Evolutionary conservation across 1,140 invertebrate species (phyloP), one percentile per base, ranked within the genome.

Genomic region (Paracyclopina nana): DNA sequence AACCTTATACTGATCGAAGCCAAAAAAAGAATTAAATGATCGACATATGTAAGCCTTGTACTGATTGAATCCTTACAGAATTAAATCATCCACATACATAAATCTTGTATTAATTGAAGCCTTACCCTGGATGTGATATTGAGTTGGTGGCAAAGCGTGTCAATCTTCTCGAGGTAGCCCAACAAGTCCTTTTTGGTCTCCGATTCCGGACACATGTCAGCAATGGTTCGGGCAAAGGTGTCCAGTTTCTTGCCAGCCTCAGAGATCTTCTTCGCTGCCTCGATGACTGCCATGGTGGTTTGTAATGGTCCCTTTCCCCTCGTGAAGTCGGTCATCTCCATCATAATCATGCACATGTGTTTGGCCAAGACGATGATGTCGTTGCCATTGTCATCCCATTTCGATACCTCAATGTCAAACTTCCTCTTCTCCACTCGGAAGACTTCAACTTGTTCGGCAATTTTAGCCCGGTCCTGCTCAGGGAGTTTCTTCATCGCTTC

Each of bases 251-350:
- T 91, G 20, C 95, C 95, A 52, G 85, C 85, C 63, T 97, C 91
- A 0, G 92, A 97, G 57, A 99, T 98, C 67, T 97, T 97, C 65
- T 99, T 97, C 0, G 95, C 95, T 0, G 92, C 92, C 65, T 92
- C 94, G 55, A 99, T 99, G 0, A 98, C 91, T 66, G 98, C 92
- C 92, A 97, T 97, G 0, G 95, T 99, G 1, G 87, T 96, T 65
- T 96, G 97, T 26, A 97, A 67, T 1, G 91, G 92, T 14, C 95
- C 95, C 53, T 88, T 80, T 22, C 94, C 95, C 59, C 86, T 77
- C 1, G 92, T 97, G 61, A 98, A 99, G 64, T 98, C 92, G 4
- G 94, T 98, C 95, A 99, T 99, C 66, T 99, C 92, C 80, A 97
- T 91, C 92, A 98, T 97, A 55, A 99, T 98, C 82, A 96, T 94